These are phyloP conservation scores for Meriones psammophilus DNA, from an alignment of 2,797 vertebrate species.

Conservation along the genomic window DNA sequence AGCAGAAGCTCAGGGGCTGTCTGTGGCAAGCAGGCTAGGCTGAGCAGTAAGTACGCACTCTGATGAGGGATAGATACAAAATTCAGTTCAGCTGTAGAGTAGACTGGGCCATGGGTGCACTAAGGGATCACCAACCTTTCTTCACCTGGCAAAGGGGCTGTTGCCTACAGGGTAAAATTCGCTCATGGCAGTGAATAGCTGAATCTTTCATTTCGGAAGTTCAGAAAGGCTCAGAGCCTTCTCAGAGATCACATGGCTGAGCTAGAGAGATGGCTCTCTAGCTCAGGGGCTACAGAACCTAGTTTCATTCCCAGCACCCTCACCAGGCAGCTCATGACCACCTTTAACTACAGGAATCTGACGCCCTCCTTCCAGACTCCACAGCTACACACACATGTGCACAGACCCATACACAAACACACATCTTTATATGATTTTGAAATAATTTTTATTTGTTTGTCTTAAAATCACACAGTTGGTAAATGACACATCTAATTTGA, in stretches of 20 bases:
- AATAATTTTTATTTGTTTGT: neutral
- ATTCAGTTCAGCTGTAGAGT: neutral
- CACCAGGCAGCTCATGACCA: neutral
- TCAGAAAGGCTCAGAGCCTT: slow-evolving; percentile 5
- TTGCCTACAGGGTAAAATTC: neutral
- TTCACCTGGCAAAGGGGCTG: neutral
- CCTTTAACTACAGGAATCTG: neutral
- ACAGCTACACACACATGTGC: neutral
- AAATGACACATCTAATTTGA: neutral
- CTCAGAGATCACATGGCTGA: neutral
- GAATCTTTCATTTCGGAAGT: neutral
- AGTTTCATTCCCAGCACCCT: neutral
- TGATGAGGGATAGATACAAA: neutral
- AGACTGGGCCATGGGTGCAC: neutral
- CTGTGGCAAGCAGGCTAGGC: neutral
- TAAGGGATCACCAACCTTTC: neutral
- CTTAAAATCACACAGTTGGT: slow-evolving; percentile 2
- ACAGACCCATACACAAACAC: neutral
- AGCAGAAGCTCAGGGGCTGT: neutral
- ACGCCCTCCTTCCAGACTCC: neutral
- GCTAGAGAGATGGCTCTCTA: neutral
- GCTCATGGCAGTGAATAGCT: neutral
- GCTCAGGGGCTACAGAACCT: neutral
- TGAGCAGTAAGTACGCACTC: neutral
- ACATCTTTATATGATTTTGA: neutral